Evolutionary conservation across 2,797 vertebrate species (phyloP).

Genomic region (Acrossocheilus fasciatus): DNA sequence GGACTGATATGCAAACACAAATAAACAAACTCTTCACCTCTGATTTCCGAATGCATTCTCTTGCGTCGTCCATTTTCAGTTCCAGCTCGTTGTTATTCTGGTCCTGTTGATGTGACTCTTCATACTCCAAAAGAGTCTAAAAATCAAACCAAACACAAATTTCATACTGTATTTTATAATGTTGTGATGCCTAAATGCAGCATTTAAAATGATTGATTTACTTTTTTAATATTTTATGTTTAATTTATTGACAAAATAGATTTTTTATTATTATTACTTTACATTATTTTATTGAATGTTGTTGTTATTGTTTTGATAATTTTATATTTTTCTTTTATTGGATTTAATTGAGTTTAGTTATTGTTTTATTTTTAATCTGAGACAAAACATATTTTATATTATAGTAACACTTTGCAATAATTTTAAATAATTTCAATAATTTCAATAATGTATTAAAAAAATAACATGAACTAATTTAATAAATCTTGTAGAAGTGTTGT

Average conservation of each 20-base stretch:
- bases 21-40: slow-evolving; percentile 78
- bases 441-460: not conserved
- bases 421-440: not conserved
- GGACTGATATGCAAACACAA: not conserved
- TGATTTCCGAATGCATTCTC: slow-evolving; percentile 90
- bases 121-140: slow-evolving; percentile 87
- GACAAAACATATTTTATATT: not conserved
- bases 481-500: not conserved
- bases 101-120: slow-evolving; percentile 80
- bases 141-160: not conserved
- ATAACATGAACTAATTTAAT: not conserved
- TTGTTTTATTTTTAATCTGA: not conserved
- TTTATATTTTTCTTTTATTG: not conserved
- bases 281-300: not conserved
- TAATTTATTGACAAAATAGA: not conserved
- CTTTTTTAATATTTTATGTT: not conserved
- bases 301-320: not conserved
- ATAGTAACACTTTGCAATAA: not conserved
- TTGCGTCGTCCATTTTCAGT: slow-evolving; percentile 89
- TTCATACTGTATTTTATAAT: not conserved
- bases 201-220: not conserved
- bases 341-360: not conserved
- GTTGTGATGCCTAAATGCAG: not conserved
- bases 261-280: not conserved
- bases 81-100: slow-evolving; percentile 87